phyloP scores from a whole-genome alignment of 2,113 vertebrate species.

The Hippotragus niger region DNA sequence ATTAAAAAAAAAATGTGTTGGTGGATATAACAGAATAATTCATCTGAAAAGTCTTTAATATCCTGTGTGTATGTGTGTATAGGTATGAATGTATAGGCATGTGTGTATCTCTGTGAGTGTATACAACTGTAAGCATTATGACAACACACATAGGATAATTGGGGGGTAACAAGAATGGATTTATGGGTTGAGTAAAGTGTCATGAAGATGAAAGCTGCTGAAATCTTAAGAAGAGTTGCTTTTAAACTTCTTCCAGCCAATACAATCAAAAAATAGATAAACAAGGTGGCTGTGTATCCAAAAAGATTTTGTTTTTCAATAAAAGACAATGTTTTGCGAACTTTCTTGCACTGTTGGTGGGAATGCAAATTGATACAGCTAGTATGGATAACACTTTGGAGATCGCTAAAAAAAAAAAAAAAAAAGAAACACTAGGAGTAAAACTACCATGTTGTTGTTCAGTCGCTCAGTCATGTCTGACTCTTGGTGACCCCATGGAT shows the following conservation, averaged over 20 bases:
- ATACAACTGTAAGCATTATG: not conserved
- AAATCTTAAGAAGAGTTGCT: not conserved
- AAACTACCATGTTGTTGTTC: not conserved
- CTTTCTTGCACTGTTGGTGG: not conserved
- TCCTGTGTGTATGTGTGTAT: not conserved
- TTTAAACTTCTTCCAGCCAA: not conserved
- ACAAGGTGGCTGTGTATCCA: not conserved
- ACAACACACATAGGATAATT: not conserved
- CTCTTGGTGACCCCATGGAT: no score
- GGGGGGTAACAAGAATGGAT: not conserved
- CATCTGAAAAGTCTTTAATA: not conserved
- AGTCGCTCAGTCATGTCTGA: no score
- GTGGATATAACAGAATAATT: not conserved
- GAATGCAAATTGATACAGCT: not conserved
- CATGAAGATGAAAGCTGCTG: constrained; percentile 1
- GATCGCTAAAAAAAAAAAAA: not conserved
- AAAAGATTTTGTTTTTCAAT: constrained; percentile 30
- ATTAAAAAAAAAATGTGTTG: not conserved
- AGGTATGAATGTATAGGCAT: not conserved
- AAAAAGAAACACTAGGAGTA: not conserved
- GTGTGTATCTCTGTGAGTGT: not conserved
- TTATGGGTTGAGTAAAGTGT: not conserved
- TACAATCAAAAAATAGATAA: not conserved
- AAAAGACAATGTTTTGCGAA: not conserved
- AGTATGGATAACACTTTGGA: not conserved